These are phyloP conservation scores for Axis porcinus DNA, from an alignment of 2,113 vertebrate species.

Conservation along the genomic window DNA sequence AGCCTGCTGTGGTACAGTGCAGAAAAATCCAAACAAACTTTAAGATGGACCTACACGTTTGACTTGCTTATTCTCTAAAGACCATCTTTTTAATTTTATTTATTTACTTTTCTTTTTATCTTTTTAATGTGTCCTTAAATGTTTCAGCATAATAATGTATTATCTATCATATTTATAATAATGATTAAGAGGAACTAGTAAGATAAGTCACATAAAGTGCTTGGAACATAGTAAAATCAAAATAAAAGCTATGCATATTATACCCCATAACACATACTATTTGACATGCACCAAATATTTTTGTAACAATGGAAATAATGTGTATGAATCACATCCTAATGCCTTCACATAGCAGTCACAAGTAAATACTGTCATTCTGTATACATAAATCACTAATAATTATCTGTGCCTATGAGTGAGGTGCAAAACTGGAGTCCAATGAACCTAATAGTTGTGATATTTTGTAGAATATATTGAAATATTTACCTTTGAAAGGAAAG, in stretches of 20 bases:
- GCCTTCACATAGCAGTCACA: not conserved
- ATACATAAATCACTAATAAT: not conserved
- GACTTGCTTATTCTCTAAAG: not conserved
- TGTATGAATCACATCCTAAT: not conserved
- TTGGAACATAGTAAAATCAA: not conserved
- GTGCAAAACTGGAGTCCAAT: not conserved
- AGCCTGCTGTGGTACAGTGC: not conserved
- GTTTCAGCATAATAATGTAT: not conserved
- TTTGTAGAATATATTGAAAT: not conserved
- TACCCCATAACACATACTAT: not conserved
- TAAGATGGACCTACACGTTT: not conserved
- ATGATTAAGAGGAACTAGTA: not conserved
- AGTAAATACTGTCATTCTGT: not conserved
- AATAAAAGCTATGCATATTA: not conserved
- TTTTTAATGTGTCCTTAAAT: not conserved
- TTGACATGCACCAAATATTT: not conserved
- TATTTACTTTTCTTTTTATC: not conserved
- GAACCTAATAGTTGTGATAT: not conserved
- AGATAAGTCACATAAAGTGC: not conserved
- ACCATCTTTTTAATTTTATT: fast-evolving
- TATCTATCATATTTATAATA: not conserved
- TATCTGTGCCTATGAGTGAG: not conserved
- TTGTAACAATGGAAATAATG: not conserved
- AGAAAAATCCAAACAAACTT: not conserved
- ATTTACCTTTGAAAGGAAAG: not conserved